A percentile compares a stretch with the other conserved stretches of the same genome.
phyloP scores from a whole-genome alignment of 2,888 invertebrate genomes.

The Thysanoteuthis rhombus region DNA sequence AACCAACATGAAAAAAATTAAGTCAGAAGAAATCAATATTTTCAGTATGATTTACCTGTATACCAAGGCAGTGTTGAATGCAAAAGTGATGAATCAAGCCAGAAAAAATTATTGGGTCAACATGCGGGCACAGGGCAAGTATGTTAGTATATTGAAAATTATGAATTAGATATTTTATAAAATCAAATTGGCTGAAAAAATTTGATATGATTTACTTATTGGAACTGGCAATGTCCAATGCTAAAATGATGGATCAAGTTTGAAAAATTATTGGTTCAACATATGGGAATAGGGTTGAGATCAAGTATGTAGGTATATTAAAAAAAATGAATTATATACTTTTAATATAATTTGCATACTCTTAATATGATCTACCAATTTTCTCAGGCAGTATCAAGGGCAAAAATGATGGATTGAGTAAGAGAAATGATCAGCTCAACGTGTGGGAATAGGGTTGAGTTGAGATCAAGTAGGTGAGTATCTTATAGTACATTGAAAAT shows the following conservation, averaged over 20 bases:
- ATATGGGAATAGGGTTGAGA: too few relatives aligned
- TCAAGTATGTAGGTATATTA: neutral
- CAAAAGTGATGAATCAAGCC: neutral
- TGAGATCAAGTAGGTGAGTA: neutral
- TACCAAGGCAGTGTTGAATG: neutral
- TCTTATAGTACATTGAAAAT: too few relatives aligned
- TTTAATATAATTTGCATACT: too few relatives aligned
- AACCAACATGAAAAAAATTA: too few relatives aligned
- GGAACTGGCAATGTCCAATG: too few relatives aligned
- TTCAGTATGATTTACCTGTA: neutral
- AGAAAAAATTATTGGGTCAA: neutral
- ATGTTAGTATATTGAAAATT: too few relatives aligned
- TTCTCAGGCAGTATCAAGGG: neutral
- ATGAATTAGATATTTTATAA: too few relatives aligned
- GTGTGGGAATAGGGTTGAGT: neutral
- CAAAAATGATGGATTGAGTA: neutral
- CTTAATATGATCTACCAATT: neutral
- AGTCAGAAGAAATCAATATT: too few relatives aligned
- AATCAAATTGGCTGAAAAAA: too few relatives aligned
- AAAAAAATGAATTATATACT: neutral
- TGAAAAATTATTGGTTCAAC: too few relatives aligned
- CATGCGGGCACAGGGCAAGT: neutral
- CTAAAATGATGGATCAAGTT: too few relatives aligned
- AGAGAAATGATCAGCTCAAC: neutral
- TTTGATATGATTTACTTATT: too few relatives aligned